Conservation (phyloP, 2,797 vertebrate species). For the Neomorphus geoffroyi region DNA sequence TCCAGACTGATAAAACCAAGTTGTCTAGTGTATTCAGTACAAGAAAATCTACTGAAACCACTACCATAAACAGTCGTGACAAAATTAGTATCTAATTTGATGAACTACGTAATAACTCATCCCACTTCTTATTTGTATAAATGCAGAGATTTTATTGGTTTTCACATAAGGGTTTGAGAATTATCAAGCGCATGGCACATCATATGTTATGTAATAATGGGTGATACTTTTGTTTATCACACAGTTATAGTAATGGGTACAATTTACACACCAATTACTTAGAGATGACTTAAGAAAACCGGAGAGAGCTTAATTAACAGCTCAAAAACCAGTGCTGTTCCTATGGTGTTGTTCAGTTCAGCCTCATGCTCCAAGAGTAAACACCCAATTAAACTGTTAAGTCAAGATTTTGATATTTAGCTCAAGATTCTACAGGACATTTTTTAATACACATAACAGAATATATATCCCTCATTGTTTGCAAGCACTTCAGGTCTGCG, state of each 20-base stretch:
- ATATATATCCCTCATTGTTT: not conserved
- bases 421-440: not conserved
- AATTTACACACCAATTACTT: constrained; percentile 56
- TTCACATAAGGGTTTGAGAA: not conserved
- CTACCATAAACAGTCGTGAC: not conserved
- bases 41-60: not conserved
- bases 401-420: constrained; percentile 38
- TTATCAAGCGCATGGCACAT: not conserved
- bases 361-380: constrained; percentile 53
- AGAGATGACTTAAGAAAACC: constrained; percentile 48
- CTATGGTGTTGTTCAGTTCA: constrained; percentile 52
- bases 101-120: not conserved
- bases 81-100: constrained; percentile 25
- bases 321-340: constrained; percentile 38
- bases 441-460: not conserved
- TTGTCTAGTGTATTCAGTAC: not conserved
- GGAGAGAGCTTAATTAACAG: constrained; percentile 59
- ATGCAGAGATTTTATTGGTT: not conserved
- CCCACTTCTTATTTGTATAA: not conserved
- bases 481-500: not conserved
- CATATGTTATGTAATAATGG: not conserved
- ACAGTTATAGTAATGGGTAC: not conserved
- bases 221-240: constrained; percentile 20
- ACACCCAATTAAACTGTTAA: constrained; percentile 66
- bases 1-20: not conserved